Base-by-base conservation (phyloP, 2,797 vertebrate species). In the Pempheris klunzingeri region DNA sequence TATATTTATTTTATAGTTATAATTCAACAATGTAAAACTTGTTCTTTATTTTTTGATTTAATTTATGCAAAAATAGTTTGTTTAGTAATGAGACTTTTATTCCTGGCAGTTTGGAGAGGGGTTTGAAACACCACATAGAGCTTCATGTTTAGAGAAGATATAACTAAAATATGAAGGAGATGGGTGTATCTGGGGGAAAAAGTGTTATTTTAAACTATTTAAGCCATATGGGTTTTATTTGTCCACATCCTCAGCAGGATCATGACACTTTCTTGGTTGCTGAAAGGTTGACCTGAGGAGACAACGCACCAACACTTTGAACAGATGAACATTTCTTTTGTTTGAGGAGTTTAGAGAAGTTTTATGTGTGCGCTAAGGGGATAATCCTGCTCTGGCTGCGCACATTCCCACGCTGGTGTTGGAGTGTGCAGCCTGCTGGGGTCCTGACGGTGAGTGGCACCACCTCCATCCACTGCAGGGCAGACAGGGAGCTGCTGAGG, bases 401-500 rank as follows among this genome's bases (percentile, higher is more conserved):
- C 9, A 12, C 47, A 41, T 47, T 14, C 46, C 15, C 59, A 58
- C 34, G 43, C 50, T 36, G 13, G 3, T 13, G 55, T 36, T 15
- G 24, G 53, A 3, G 44, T 4, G 52, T 32, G 77, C 8, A 22
- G 50, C 7, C 36, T 22, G 61, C 7, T 6, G 58, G 59, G 74
- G 53, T 78, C 76, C 49, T 73, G 75, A 55, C 77, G 14, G 50
- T 41, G 71, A 54, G 78, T 54, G 82, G 83, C 88, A 75, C 84
- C 90, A 81, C 85, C 88, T 85, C 87, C 85, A 26, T 22, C 76
- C 74, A 22, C 53, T 3, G 74, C 53, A 1, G 49, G 28, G 8
- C 61, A 58, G 34, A 47, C 52, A 36, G 11, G 30, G 66, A 11
- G 57, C 67, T 7, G 72, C 46, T 2, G 75, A 34, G 69, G 55